A percentile compares a stretch with the other conserved stretches of the same genome.
Conservation (phyloP, 2,797 vertebrate genomes). For the Syngnathus acus region DNA sequence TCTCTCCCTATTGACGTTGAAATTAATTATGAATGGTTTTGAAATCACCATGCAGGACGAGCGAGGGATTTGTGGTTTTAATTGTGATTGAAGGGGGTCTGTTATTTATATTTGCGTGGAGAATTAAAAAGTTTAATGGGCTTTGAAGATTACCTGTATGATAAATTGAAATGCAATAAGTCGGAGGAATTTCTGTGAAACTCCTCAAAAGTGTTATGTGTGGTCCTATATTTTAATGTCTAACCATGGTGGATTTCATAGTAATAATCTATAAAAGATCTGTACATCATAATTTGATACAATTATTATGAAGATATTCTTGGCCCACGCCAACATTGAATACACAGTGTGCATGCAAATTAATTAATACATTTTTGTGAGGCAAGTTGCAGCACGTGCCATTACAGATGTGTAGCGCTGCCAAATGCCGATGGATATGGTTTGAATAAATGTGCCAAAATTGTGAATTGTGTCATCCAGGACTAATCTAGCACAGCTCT, state of each 20-base stretch:
- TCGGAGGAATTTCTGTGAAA: not conserved
- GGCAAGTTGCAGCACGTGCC: conserved; percentile 10
- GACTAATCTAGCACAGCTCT: conserved; percentile 48
- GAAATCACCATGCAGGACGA: not conserved
- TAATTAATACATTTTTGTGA: not conserved
- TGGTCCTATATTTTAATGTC: not conserved
- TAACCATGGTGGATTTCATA: not conserved
- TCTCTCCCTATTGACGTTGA: not conserved
- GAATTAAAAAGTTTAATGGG: not conserved
- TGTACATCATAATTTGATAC: not conserved
- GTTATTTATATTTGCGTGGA: not conserved
- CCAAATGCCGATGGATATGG: conserved; percentile 43
- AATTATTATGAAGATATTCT: not conserved
- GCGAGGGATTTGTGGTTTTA: not conserved
- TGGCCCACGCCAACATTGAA: not conserved
- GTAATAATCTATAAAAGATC: not conserved
- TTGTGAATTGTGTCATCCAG: conserved; percentile 42
- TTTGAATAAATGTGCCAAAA: conserved; percentile 40
- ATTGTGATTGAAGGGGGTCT: not conserved
- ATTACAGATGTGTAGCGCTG: conserved; percentile 33
- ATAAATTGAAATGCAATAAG: not conserved
- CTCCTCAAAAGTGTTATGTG: not conserved
- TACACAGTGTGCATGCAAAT: not conserved
- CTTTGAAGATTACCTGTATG: not conserved
- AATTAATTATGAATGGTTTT: not conserved